These are phyloP conservation scores for Crotalus horridus DNA, from an alignment of 2,113 vertebrate genomes.

Conservation along the genomic window DNA sequence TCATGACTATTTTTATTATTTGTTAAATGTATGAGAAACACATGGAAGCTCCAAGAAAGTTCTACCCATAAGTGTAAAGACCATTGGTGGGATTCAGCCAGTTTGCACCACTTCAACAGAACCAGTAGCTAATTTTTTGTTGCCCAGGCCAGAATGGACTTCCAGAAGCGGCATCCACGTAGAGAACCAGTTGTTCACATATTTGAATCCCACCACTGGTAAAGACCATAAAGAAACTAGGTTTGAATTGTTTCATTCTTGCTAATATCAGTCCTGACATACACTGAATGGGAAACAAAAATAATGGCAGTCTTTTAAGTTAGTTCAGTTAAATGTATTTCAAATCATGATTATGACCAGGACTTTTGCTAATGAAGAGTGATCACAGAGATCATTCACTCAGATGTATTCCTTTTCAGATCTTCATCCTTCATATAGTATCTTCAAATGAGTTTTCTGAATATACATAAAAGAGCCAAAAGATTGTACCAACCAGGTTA, in stretches of 20 bases:
- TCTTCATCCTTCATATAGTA: not conserved
- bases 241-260: not conserved
- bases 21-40: not conserved
- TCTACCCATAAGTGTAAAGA: not conserved
- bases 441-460: not conserved
- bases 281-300: not conserved
- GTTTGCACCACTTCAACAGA: too few species aligned
- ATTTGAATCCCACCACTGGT: too few species aligned
- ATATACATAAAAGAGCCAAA: not conserved
- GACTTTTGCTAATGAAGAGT: not conserved
- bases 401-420: not conserved
- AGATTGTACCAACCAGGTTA: not conserved
- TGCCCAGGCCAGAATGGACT: too few species aligned
- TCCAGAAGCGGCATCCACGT: too few species aligned
- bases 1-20: not conserved
- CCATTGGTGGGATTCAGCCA: too few species aligned
- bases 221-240: not conserved
- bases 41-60: not conserved
- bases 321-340: not conserved
- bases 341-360: not conserved
- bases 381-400: not conserved
- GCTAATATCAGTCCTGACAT: not conserved
- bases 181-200: too few species aligned
- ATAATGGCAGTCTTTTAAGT: not conserved
- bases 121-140: too few species aligned